Evolutionary conservation across 2,888 invertebrate species (phyloP).

Genomic region (Vannuccia rotundouncinata): DNA sequence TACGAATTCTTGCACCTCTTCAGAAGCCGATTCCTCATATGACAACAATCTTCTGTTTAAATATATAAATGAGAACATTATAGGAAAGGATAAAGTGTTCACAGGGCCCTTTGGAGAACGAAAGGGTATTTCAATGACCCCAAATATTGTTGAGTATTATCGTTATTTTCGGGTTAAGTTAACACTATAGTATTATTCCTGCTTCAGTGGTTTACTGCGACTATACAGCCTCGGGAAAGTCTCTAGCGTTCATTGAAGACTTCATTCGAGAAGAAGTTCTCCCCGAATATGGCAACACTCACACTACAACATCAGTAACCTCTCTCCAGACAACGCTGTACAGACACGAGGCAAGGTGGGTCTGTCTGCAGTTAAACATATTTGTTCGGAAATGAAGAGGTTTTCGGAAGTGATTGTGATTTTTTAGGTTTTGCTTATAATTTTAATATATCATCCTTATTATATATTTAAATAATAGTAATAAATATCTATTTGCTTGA

Average conservation of each 20-base stretch:
- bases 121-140: no score
- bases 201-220: slow-evolving; percentile 68
- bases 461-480: no score
- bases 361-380: no score
- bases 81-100: slow-evolving; percentile 73
- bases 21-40: slow-evolving; percentile 42
- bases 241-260: slow-evolving; percentile 76
- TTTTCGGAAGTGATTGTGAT: no score
- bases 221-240: slow-evolving; percentile 73
- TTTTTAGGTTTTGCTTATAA: no score
- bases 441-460: no score
- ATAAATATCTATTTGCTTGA: no score
- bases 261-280: slow-evolving; percentile 72
- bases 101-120: slow-evolving; percentile 74
- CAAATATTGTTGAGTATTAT: no score
- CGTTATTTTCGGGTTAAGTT: no score
- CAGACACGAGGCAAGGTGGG: slow-evolving; percentile 66
- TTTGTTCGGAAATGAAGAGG: no score
- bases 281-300: slow-evolving; percentile 69
- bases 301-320: slow-evolving; percentile 73
- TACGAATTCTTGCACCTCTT: no score
- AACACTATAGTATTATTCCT: no score
- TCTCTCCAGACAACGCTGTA: slow-evolving; percentile 78
- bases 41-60: slow-evolving; percentile 63
- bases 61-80: slow-evolving; percentile 72